Percentiles rank a stretch among this genome's conserved stretches.
These are phyloP conservation scores for Steinernema feltiae DNA, from an alignment of 1,140 invertebrate genomes.

Conservation along the genomic window DNA sequence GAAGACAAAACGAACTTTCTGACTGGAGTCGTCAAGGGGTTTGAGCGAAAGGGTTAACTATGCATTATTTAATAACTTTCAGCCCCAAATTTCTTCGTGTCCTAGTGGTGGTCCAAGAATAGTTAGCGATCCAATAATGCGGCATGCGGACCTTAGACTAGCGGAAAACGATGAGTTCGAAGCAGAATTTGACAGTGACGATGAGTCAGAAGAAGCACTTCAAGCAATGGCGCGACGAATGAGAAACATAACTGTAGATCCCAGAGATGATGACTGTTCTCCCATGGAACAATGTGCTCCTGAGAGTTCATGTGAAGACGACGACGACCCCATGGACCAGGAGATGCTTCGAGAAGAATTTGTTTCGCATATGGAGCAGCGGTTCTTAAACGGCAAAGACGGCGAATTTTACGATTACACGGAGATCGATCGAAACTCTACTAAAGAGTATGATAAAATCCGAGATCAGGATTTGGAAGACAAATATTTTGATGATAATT, in stretches of 20 bases:
- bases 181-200: conserved; percentile 26
- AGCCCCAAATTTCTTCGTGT: background rate
- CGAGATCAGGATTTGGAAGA: conserved; percentile 42
- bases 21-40: conserved; percentile 28
- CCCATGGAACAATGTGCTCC: conserved; percentile 15
- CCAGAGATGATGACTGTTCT: background rate
- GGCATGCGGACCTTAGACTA: conserved; percentile 40
- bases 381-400: conserved; percentile 77
- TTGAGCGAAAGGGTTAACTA: too few relatives aligned
- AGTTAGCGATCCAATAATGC: conserved; percentile 35
- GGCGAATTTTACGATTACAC: conserved; percentile 71
- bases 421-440: conserved; percentile 18
- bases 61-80: too few relatives aligned
- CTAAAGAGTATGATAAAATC: conserved; percentile 31
- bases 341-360: conserved; percentile 73
- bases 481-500: conserved; percentile 44
- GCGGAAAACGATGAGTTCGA: conserved; percentile 40
- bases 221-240: conserved; percentile 31
- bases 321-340: conserved; percentile 52
- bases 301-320: background rate
- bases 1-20: conserved; percentile 31
- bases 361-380: conserved; percentile 76
- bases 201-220: conserved; percentile 36
- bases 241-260: conserved; percentile 34
- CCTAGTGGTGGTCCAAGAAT: conserved; percentile 11